Evolutionary conservation across 2,888 invertebrate species (phyloP).

Genomic region (Flexamia atlantica): DNA sequence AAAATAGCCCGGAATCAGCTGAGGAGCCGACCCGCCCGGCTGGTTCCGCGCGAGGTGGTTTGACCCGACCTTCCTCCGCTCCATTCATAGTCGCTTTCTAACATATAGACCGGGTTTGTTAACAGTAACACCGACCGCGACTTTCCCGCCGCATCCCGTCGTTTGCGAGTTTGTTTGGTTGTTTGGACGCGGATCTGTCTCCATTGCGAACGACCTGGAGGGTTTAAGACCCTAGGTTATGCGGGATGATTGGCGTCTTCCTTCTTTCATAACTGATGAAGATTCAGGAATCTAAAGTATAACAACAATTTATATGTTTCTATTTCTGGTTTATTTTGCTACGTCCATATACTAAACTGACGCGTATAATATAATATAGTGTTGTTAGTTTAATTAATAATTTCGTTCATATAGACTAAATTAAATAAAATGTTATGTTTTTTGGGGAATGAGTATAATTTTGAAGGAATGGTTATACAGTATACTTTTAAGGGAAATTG

Average conservation of each 20-base stretch:
- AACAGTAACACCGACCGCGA: constrained; percentile 1
- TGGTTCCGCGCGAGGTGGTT: not conserved
- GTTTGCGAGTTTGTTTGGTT: not conserved
- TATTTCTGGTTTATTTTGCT: no score
- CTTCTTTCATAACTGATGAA: no score
- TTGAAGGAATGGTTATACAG: no score
- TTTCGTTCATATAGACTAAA: no score
- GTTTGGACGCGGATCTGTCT: not conserved
- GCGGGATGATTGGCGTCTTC: not conserved
- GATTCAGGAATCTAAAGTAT: no score
- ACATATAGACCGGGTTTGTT: constrained; percentile 49
- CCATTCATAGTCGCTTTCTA: constrained; percentile 40
- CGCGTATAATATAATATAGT: no score
- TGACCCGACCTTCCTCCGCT: constrained; percentile 49
- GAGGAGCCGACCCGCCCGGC: not conserved
- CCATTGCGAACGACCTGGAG: constrained; percentile 1
- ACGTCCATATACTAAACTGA: no score
- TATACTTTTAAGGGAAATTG: no score
- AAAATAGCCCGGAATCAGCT: constrained; percentile 41
- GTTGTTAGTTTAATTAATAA: no score
- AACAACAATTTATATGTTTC: no score
- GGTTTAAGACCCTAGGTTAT: not conserved
- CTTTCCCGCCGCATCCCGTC: constrained; percentile 43
- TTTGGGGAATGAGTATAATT: no score
- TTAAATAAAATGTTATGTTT: no score